Evolutionary conservation across 2,888 invertebrate species (phyloP).

Genomic region (Cerceris ruficornis): DNA sequence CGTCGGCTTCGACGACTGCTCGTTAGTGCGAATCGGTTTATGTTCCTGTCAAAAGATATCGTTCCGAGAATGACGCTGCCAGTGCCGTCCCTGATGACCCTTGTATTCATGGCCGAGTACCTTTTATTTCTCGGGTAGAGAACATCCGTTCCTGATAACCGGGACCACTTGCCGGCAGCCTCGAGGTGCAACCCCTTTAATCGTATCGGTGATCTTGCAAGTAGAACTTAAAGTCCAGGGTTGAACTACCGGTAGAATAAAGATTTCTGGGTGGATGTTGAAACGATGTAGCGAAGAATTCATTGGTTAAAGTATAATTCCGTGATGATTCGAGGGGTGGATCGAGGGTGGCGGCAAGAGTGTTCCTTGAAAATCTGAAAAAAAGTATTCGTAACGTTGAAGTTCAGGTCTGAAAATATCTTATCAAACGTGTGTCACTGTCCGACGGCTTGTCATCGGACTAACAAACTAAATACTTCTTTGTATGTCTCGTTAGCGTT

Average conservation of each 20-base stretch:
- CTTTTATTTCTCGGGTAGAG: conserved; percentile 40
- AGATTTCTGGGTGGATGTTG: no score
- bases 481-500: conserved; percentile 32
- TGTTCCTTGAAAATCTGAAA: conserved; percentile 25
- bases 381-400: conserved; percentile 38
- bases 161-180: no score
- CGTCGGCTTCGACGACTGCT: not conserved
- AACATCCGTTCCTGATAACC: not conserved
- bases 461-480: conserved; percentile 11
- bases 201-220: no score
- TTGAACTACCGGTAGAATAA: no score
- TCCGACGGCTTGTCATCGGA: conserved; percentile 34
- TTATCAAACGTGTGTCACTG: conserved; percentile 64
- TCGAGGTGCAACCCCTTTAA: not conserved
- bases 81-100: conserved; percentile 29
- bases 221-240: no score
- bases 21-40: conserved; percentile 12
- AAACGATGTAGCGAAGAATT: no score
- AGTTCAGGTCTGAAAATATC: conserved; percentile 63
- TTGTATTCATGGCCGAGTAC: conserved; percentile 12
- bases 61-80: conserved; percentile 16
- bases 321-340: no score
- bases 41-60: conserved; percentile 7
- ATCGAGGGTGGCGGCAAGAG: conserved; percentile 26
- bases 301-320: no score